Conservation (phyloP, 2,888 invertebrate species). For the Microctonus aethiopoides region DNA sequence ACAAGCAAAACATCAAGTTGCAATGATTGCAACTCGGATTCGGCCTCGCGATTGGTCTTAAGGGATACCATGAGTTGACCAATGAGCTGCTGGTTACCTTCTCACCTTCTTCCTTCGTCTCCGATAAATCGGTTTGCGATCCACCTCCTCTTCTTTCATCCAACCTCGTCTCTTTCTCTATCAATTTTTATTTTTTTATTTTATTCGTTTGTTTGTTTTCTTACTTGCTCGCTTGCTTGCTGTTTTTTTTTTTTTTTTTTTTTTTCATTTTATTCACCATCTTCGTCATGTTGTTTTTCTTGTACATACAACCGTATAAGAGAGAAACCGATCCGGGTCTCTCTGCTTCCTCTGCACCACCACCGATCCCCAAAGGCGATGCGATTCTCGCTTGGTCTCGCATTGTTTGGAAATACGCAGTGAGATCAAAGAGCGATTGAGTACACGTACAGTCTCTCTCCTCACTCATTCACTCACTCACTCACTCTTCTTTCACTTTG, state of each 20-base stretch:
- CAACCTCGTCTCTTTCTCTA: constrained; percentile 30
- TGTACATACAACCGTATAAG: constrained; percentile 28
- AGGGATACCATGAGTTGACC: constrained; percentile 53
- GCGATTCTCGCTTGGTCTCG: constrained; percentile 48
- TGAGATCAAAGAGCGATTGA: constrained; percentile 53
- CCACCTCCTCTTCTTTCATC: constrained; percentile 39
- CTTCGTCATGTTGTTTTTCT: constrained; percentile 36
- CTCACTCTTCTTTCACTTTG: constrained; percentile 33
- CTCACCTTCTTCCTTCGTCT: constrained; percentile 47
- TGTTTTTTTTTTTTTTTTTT: constrained; percentile 24
- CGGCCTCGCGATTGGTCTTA: constrained; percentile 54
- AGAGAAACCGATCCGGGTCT: constrained; percentile 35
- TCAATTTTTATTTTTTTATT: constrained; percentile 8
- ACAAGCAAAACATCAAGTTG: too few relatives aligned
- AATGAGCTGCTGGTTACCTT: constrained; percentile 56
- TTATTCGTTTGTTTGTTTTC: constrained; percentile 2
- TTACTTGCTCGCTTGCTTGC: too few relatives aligned
- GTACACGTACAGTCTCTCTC: constrained; percentile 43
- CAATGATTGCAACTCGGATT: too few relatives aligned
- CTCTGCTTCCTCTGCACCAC: constrained; percentile 16
- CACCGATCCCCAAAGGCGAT: constrained; percentile 45
- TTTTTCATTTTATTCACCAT: neutral
- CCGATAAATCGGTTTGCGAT: constrained; percentile 42
- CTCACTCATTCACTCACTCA: too few relatives aligned
- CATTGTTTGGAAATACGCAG: constrained; percentile 65